Evolutionary conservation across 1,140 invertebrate species (phyloP).

Genomic region (Zaprionus lachaisei): DNA sequence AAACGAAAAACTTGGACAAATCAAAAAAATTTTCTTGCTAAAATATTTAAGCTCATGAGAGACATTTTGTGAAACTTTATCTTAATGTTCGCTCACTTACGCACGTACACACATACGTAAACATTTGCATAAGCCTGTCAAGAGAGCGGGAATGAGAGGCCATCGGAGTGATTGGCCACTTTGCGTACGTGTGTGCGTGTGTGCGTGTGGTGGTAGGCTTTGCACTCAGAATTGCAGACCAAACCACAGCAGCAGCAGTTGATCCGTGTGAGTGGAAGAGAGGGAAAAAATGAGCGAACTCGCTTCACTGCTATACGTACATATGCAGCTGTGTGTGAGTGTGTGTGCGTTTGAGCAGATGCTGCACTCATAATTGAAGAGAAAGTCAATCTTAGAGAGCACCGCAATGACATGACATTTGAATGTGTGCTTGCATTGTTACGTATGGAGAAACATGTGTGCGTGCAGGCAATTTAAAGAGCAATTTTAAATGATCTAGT

Average conservation of each 20-base stretch:
- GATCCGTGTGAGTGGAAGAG: neutral
- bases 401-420: neutral
- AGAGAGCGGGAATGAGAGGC: neutral
- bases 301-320: neutral
- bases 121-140: slow-evolving; percentile 5
- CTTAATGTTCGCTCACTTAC: neutral
- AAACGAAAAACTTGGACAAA: slow-evolving; percentile 2
- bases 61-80: neutral
- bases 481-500: neutral
- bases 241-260: neutral
- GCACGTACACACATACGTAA: neutral
- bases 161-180: neutral
- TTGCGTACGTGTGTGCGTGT: neutral
- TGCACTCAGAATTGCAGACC: neutral
- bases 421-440: neutral
- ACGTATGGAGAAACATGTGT: neutral
- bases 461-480: neutral
- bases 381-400: neutral
- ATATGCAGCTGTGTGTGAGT: neutral
- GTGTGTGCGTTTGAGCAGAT: neutral
- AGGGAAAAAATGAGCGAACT: neutral
- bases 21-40: neutral
- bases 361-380: slow-evolving; percentile 3
- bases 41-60: neutral
- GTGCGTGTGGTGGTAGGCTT: neutral